phyloP scores from a whole-genome alignment of 2,888 invertebrate genomes.

The Sturmia bella region DNA sequence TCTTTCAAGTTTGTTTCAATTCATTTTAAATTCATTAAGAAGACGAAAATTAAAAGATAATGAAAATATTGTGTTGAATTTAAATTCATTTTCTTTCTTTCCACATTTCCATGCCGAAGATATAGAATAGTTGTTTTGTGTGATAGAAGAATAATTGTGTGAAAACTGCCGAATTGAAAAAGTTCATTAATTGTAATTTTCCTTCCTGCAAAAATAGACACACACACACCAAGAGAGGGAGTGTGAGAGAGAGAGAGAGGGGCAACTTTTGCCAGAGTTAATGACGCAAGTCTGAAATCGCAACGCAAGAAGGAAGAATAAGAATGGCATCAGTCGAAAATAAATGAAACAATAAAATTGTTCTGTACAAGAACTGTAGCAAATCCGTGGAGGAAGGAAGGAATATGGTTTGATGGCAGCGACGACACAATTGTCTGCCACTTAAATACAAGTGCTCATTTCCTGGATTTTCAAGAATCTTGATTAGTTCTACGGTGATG shows the following conservation, averaged over 20 bases:
- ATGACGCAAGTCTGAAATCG: conserved; percentile 9
- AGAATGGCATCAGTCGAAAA: not conserved
- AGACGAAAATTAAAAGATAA: too few species aligned
- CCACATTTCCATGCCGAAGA: too few species aligned
- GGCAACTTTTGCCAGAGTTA: not conserved
- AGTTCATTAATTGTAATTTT: not conserved
- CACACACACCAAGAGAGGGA: too few species aligned
- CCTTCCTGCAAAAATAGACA: not conserved
- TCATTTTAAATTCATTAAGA: too few species aligned
- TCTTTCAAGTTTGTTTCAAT: too few species aligned
- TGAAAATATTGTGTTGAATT: too few species aligned
- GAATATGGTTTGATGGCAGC: conserved; percentile 8
- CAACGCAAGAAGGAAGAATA: not conserved
- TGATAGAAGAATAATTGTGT: too few species aligned
- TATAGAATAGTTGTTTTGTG: too few species aligned
- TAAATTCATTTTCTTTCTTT: too few species aligned
- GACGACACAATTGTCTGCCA: conserved; percentile 50
- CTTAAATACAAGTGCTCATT: conserved; percentile 51
- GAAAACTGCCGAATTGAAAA: not conserved
- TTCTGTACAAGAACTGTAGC: conserved; percentile 55
- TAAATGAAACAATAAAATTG: conserved; percentile 38
- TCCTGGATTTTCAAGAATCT: conserved; percentile 41
- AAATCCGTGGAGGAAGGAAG: too few species aligned
- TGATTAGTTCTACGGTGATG: conserved; percentile 48
- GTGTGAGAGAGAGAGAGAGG: too few species aligned